phyloP scores from a whole-genome alignment of 2,113 vertebrate species.

The Diglossa brunneiventris region DNA sequence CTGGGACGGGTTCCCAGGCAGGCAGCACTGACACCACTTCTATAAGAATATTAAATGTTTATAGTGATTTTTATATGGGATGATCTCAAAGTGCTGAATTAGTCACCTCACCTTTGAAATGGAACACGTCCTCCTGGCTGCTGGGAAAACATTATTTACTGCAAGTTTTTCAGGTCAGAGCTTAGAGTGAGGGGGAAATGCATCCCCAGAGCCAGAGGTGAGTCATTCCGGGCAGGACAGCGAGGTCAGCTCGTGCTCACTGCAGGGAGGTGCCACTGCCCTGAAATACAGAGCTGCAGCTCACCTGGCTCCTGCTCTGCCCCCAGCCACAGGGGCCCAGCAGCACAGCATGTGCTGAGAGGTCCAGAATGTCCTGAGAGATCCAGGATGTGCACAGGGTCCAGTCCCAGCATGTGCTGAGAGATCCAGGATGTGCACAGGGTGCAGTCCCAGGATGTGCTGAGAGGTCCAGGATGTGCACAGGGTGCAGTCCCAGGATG shows the following conservation, averaged over 20 bases:
- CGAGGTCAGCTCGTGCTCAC: accelerated
- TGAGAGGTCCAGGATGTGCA: no score
- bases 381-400: no score
- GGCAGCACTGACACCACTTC: not conserved
- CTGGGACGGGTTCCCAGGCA: not conserved
- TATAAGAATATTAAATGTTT: conserved; percentile 8
- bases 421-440: no score
- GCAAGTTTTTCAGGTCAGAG: not conserved
- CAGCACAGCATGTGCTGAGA: not conserved
- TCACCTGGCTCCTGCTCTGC: not conserved
- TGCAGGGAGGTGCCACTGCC: not conserved
- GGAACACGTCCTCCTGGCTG: accelerated
- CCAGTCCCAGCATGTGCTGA: no score
- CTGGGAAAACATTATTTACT: not conserved
- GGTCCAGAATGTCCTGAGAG: not conserved
- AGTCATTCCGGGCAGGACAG: not conserved
- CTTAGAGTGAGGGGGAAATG: not conserved
- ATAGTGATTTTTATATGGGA: not conserved
- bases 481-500: no score
- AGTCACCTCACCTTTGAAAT: not conserved
- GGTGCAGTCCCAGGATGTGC: no score
- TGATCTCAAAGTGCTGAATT: not conserved
- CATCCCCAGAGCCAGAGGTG: not conserved
- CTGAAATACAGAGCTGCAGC: not conserved
- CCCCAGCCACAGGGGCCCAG: accelerated